A percentile compares a stretch with the other conserved stretches of the same genome.
Evolutionary conservation across 2,797 vertebrate species (phyloP).

Genomic region (Pipistrellus nathusii): DNA sequence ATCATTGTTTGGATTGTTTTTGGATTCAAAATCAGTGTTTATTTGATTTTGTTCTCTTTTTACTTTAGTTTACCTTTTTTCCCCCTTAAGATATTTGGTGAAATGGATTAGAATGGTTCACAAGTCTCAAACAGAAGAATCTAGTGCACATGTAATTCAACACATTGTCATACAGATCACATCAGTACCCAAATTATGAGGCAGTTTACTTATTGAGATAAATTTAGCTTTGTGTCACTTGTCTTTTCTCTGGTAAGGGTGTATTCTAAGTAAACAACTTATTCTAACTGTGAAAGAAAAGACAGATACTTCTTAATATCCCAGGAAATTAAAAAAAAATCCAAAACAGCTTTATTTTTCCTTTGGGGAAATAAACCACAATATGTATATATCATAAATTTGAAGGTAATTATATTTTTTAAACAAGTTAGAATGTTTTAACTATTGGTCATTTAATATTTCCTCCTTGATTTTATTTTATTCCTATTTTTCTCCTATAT

Average conservation of each 20-base stretch:
- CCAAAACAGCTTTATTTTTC: background rate
- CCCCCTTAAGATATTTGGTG: background rate
- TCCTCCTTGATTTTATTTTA: background rate
- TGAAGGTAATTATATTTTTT: slow-evolving; percentile 46
- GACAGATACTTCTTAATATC: background rate
- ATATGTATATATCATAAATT: background rate
- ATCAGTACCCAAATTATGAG: background rate
- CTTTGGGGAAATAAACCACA: background rate
- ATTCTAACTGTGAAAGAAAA: slow-evolving; percentile 41
- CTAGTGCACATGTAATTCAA: background rate
- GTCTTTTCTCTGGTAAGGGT: background rate
- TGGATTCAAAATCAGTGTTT: background rate
- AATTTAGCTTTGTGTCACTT: slow-evolving; percentile 6
- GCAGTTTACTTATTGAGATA: background rate
- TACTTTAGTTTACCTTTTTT: background rate
- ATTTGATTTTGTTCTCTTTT: background rate
- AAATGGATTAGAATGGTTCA: background rate
- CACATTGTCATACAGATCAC: background rate
- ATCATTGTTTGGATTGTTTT: background rate
- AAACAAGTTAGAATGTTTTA: background rate
- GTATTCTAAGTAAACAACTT: background rate
- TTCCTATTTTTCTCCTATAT: background rate
- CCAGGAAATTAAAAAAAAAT: background rate
- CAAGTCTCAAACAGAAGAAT: background rate
- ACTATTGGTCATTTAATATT: background rate